Percentiles rank a stretch among this genome's conserved stretches.
These are phyloP conservation scores for Pempheris klunzingeri DNA, from an alignment of 2,797 vertebrate genomes.

Conservation along the genomic window DNA sequence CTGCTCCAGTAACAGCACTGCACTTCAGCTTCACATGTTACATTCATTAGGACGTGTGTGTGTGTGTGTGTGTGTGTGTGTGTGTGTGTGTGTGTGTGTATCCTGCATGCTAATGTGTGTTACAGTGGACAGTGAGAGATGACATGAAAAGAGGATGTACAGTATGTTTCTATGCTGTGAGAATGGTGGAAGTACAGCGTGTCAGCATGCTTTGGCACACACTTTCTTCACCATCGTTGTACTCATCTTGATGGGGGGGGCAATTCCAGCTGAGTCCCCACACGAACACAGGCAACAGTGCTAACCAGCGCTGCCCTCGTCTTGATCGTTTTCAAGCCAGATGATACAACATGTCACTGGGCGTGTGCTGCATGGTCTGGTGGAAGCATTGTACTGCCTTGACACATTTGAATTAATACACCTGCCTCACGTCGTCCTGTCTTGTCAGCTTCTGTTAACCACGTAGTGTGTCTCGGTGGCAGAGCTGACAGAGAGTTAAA, in stretches of 20 bases:
- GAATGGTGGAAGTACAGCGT: conserved; percentile 13
- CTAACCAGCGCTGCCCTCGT: too few species aligned
- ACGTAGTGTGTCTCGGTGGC: too few species aligned
- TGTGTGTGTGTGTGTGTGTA: conserved; percentile 44
- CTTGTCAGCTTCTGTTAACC: neutral
- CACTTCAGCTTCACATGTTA: conserved; percentile 46
- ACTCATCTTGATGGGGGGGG: too few species aligned
- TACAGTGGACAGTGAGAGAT: conserved; percentile 18
- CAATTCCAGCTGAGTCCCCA: too few species aligned
- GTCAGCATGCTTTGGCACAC: neutral
- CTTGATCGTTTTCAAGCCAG: too few species aligned
- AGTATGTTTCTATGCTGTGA: conserved; percentile 6
- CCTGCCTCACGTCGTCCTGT: too few species aligned
- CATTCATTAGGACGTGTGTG: conserved; percentile 51
- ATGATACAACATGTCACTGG: too few species aligned
- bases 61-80: conserved; percentile 42
- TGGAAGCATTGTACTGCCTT: too few species aligned
- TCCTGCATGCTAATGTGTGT: conserved; percentile 3
- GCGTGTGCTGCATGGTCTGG: too few species aligned
- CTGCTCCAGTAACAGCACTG: conserved; percentile 35
- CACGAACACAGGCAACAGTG: too few species aligned
- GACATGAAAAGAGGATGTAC: neutral
- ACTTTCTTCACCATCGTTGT: neutral
- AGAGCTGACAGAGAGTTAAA: neutral
- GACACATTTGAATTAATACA: too few species aligned